These are phyloP conservation scores for Perithous albicinctus DNA, from an alignment of 2,888 invertebrate genomes.

Conservation along the genomic window DNA sequence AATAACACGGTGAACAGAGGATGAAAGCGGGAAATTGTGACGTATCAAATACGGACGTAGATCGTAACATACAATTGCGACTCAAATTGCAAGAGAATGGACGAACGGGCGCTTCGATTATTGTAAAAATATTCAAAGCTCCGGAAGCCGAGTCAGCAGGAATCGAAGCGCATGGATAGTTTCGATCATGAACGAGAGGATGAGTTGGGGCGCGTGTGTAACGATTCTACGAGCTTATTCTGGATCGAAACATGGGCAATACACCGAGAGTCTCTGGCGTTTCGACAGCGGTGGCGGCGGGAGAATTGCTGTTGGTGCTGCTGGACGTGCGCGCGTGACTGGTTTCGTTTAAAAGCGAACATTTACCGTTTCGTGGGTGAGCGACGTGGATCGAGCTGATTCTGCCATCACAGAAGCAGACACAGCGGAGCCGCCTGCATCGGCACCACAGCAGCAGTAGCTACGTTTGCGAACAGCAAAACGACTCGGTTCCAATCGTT, in stretches of 20 bases:
- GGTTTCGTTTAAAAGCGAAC: slow-evolving; percentile 51
- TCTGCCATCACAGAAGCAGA: neutral
- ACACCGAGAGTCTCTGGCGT: neutral
- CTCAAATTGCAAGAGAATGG: slow-evolving; percentile 26
- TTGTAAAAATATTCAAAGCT: slow-evolving; percentile 52
- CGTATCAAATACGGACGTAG: slow-evolving; percentile 13
- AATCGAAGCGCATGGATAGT: slow-evolving; percentile 17
- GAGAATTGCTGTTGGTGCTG: neutral
- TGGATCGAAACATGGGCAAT: neutral
- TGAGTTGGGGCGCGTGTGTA: neutral
- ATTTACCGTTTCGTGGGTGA: slow-evolving; percentile 33
- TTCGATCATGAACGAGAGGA: slow-evolving; percentile 47
- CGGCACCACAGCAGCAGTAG: neutral
- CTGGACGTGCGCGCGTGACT: slow-evolving; percentile 51
- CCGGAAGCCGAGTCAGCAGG: neutral
- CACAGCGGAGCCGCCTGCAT: neutral
- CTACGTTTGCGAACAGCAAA: neutral
- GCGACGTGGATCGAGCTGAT: slow-evolving; percentile 8
- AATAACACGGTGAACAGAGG: neutral
- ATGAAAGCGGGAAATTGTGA: slow-evolving; percentile 16
- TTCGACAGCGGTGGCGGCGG: neutral
- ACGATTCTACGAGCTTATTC: slow-evolving; percentile 39
- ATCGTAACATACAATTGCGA: slow-evolving; percentile 19
- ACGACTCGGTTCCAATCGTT: slow-evolving; percentile 25
- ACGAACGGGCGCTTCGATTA: slow-evolving; percentile 24